Base-by-base conservation (phyloP, 1,140 invertebrate genomes). In the Melipona quadrifasciata region DNA sequence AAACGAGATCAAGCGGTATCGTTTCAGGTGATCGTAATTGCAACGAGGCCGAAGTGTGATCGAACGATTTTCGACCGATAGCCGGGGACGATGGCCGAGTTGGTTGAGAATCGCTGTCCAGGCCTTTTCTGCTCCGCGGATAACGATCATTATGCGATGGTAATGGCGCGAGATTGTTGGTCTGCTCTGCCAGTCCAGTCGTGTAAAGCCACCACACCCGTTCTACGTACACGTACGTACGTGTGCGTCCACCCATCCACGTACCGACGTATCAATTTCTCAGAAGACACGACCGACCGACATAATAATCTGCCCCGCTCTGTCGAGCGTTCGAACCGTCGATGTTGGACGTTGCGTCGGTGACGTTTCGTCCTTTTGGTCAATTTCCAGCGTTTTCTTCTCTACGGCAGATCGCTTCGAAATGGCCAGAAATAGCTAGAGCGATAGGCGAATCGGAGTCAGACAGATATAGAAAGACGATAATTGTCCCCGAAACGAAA, bases 61-160 rank as follows among this genome's bases (percentile, higher is more conserved):
- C 77, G 74, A 47, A 72, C 71, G 58, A 34, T 81, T 73, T 65
- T 53, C 74, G 51, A 71, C 53, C 71, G 81, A 84, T 80, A 86
- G 80, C 84, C 65, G 64, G 24, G 14, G 39, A 17, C 24, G 34
- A 24, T 71, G 39, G 39, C 31, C 47, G 58, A 31, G 51, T 19
- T n/a, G 64, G 90, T 87, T 89, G 91, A 93, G 92, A 90, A 91
- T 87, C 90, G 84, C 91, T 91, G 90, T 86, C 81, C 86, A 86
- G 79, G 87, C 87, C 89, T 91, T 94, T 93, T 93, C 89, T 93
- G 90, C 90, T 80, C 85, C 87, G 82, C 71, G 87, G 86, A 92
- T 93, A 93, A 90, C 92, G 92, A 93, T 93, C 91, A 93, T 93
- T 92, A 92, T 86, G 86, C 91, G 89, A 93, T 93, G 90, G 89